phyloP scores from a whole-genome alignment of 2,113 vertebrate genomes.

The Dipodomys merriami region DNA sequence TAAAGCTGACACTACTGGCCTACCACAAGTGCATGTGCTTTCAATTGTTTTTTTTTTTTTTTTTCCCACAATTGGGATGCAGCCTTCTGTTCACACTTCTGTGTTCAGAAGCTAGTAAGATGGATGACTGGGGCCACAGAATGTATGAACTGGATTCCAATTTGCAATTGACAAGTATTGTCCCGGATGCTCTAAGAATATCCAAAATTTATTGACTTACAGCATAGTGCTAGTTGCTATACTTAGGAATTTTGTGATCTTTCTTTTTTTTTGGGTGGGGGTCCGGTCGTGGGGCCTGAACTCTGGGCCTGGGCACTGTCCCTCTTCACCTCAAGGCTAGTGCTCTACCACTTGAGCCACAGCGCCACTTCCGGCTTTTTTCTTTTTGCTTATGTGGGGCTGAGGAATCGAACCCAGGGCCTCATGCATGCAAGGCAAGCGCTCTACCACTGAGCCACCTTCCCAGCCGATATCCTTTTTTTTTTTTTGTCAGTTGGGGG shows the following conservation, averaged over 20 bases:
- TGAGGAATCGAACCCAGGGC: too few relatives aligned
- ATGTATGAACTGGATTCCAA: neutral
- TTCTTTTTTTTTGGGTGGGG: too few relatives aligned
- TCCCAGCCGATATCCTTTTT: too few relatives aligned
- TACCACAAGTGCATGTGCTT: neutral
- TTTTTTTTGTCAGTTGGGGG: too few relatives aligned
- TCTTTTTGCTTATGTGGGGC: too few relatives aligned
- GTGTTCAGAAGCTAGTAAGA: conserved; percentile 26
- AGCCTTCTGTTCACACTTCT: conserved; percentile 27
- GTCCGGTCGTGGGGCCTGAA: too few relatives aligned
- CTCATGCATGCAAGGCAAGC: too few relatives aligned
- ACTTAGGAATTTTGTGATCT: neutral
- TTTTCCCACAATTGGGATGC: neutral
- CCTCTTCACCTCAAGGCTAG: too few relatives aligned
- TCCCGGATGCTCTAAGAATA: neutral
- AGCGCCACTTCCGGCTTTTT: too few relatives aligned
- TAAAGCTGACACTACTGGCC: conserved; percentile 70
- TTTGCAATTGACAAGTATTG: neutral
- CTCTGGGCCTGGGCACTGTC: too few relatives aligned
- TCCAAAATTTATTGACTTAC: conserved; percentile 2
- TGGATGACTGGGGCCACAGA: neutral
- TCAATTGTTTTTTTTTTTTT: conserved; percentile 26
- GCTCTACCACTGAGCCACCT: too few relatives aligned
- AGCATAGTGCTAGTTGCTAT: neutral
- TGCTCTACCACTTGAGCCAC: too few relatives aligned